Percentiles rank a stretch among this genome's conserved stretches.
These are phyloP conservation scores for Anthonomus grandis DNA, from an alignment of 1,140 invertebrate genomes.

Conservation along the genomic window DNA sequence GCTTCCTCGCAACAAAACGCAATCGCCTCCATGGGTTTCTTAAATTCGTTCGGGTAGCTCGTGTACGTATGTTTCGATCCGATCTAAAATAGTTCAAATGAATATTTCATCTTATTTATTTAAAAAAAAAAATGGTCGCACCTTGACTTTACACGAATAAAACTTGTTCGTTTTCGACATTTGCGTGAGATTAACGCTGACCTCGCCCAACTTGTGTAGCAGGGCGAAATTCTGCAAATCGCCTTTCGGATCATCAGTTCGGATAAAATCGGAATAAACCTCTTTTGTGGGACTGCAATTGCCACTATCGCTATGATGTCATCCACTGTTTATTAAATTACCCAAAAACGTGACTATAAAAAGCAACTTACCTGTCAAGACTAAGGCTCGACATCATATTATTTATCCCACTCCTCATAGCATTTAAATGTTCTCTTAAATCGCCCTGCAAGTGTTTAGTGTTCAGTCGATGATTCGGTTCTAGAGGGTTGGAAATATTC, in stretches of 20 bases:
- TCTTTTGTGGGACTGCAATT: constrained; percentile 31
- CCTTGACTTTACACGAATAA: constrained; percentile 49
- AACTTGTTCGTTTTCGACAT: constrained; percentile 36
- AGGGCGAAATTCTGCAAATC: constrained; percentile 35
- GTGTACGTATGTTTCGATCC: constrained; percentile 48
- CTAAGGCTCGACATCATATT: constrained; percentile 31
- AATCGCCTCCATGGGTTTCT: constrained; percentile 52
- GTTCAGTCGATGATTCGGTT: background rate
- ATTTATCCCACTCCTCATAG: constrained; percentile 20
- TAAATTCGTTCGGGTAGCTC: constrained; percentile 59
- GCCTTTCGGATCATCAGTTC: constrained; percentile 20
- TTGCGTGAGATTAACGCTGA: constrained; percentile 24
- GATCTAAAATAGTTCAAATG: no score
- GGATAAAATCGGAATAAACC: constrained; percentile 18
- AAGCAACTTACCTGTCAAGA: constrained; percentile 17
- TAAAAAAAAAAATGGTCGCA: constrained; percentile 17
- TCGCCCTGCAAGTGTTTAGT: background rate
- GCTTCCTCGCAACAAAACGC: constrained; percentile 55
- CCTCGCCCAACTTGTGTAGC: constrained; percentile 33
- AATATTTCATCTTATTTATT: constrained; percentile 6
- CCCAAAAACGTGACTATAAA: background rate
- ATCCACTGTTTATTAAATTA: background rate
- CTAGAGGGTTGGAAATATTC: background rate
- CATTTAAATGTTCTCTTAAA: background rate
- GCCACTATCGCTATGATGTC: constrained; percentile 28